These are phyloP conservation scores for Ligdia adustata DNA, from an alignment of 2,888 invertebrate genomes.

Conservation along the genomic window DNA sequence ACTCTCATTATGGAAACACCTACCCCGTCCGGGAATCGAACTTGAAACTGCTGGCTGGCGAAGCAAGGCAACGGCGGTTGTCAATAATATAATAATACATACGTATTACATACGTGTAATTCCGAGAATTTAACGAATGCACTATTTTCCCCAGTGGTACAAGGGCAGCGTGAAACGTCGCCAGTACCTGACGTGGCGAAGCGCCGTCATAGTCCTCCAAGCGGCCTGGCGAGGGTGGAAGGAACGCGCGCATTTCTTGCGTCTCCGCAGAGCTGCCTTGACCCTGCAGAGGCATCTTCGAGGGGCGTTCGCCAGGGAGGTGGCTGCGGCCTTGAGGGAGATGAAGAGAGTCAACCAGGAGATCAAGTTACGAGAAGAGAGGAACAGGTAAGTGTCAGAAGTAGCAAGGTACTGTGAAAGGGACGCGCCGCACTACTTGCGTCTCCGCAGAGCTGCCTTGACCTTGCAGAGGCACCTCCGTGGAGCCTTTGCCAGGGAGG, in stretches of 20 bases:
- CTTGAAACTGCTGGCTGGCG: too few relatives aligned
- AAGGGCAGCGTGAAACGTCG: conserved; percentile 86
- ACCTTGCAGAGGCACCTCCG: conserved; percentile 94
- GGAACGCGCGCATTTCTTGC: conserved; percentile 90
- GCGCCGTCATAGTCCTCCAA: conserved; percentile 90
- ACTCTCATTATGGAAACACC: too few relatives aligned
- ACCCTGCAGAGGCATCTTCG: conserved; percentile 94
- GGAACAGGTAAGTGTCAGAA: conserved; percentile 72
- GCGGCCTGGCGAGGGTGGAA: conserved; percentile 95
- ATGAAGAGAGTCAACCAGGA: conserved; percentile 94
- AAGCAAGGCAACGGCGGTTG: too few relatives aligned
- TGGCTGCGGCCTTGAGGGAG: conserved; percentile 92
- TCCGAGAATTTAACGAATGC: too few relatives aligned
- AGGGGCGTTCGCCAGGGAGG: conserved; percentile 96
- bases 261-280: conserved; percentile 91
- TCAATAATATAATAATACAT: too few relatives aligned
- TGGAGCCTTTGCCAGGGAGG: conserved; percentile 96
- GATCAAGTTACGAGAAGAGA: conserved; percentile 90
- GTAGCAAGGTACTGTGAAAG: too few relatives aligned
- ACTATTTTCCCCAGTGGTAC: conserved; percentile 82
- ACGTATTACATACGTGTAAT: too few relatives aligned
- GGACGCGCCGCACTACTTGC: conserved; percentile 91
- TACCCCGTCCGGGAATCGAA: too few relatives aligned
- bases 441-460: conserved; percentile 91
- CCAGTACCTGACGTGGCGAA: conserved; percentile 86